Base-by-base conservation (phyloP, 2,113 vertebrate species). In the Leptodactylus fuscus region DNA sequence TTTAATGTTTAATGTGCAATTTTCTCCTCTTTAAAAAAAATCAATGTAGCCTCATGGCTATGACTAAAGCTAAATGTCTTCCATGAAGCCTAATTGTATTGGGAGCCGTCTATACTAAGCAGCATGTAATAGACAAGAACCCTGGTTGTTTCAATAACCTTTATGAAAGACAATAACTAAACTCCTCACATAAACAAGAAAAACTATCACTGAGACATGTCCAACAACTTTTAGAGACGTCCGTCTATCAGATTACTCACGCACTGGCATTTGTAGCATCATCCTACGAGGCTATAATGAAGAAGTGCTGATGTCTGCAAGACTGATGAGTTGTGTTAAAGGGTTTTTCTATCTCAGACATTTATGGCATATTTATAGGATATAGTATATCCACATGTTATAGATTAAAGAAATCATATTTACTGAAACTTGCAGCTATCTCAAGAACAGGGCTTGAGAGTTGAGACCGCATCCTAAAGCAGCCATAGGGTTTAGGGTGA, bases 1-100 rank as follows among this genome's bases (percentile, higher is more conserved):
- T 16, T 32, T 51, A 32, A 76, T 51, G 48, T 76, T 76, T 76
- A 51, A 76, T 76, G 74, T 22, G 16, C 29, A 51, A 76, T 76
- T 76, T 51, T 76, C 24, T 48, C 20, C 11, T 51, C 13, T 5
- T 27, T 51, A n/a, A 32, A 8, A 44, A 49, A 34, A 76, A 76
- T 76, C 74, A 76, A 76, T 76, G 20, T 9, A 9, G 48, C 46
- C 29, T 29, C 46, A 11, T 34, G 20, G 44, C 24, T 75, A 6
- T 48, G 27, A 9, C 7, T 32, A 53, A 20, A 32, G 74, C 46
- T 41, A 76, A 20, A 51, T 32, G 11, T 46, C 27, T 11, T 76
- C 46, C 22, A 51, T 76, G 46, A 76, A 32, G 2, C 1, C 46
- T 76, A 48, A 76, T 51, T 20, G 9, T 51, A 27, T 51, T 51